Evolutionary conservation across 2,113 vertebrate species (phyloP), one percentile per base, ranked within the genome.

Genomic region (Hiodon alosoides): DNA sequence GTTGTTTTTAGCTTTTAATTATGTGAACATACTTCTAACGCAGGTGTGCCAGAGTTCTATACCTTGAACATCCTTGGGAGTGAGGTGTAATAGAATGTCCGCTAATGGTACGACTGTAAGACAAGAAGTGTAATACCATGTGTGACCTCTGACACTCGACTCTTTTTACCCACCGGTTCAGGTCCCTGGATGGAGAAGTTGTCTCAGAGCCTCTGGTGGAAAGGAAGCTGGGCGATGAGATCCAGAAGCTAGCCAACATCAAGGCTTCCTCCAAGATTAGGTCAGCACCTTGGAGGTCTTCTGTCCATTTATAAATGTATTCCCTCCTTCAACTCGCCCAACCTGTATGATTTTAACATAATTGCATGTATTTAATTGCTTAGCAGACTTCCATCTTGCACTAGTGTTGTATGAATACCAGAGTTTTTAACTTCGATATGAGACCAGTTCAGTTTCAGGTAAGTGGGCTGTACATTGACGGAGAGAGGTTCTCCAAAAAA

Each of bases 251-350:
- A 61, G 79, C 87, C 31, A 95, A 86, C 75, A 88, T 99, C 81
- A 96, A 86, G 81, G 92, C 96, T 13, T 95, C 97, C 16, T 86
- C 92, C 73, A 99, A 98, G 86, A 98, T 99, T 89, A 96, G 97
- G 97, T 99, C 72, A 87, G 92, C 61, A 64, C 50, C 31, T 31
- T 31, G 47, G 47, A 48, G 2, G 14, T 17, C 16, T 61, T 61
- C 7, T 64, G 17, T 16, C 31, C 31, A 31, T 31, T 31, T 31
- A 31, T 31, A 31, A 31, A 31, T 31, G 31, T 31, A 31, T 31
- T 31, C 31, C 31, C 31, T 31, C 31, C 31, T 31, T 31, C 31
- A 31, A 31, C 31, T 31, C 31, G 31, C 31, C 31, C 31, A 31
- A 31, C 31, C 31, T 31, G 31, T 31, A 31, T 31, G 31, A 31